phyloP scores from a whole-genome alignment of 1,140 invertebrate species.

The Sminthurides bifidus region DNA sequence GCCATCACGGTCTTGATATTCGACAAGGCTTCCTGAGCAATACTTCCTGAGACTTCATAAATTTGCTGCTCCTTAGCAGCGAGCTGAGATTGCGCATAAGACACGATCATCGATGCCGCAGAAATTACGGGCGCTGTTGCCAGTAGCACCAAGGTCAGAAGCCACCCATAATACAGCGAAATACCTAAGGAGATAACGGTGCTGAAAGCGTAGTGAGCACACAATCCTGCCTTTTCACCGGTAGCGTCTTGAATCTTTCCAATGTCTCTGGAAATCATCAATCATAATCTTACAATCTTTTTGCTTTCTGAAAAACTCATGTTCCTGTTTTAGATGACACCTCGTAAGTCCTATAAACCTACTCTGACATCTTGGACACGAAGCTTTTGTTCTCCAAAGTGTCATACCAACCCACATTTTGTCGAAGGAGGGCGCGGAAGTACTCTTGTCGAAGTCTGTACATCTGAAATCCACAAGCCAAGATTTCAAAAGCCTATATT shows the following conservation, averaged over 20 bases:
- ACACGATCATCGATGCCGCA: neutral
- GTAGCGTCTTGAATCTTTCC: slow-evolving; percentile 6
- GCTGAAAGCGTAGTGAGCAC: neutral
- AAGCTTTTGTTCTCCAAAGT: slow-evolving; percentile 44
- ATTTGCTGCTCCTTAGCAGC: slow-evolving; percentile 2
- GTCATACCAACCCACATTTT: slow-evolving; percentile 52
- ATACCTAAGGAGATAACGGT: neutral
- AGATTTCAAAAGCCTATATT: no score
- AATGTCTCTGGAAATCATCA: neutral
- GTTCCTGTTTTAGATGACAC: neutral
- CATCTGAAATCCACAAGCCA: no score
- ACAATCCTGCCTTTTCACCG: slow-evolving; percentile 6
- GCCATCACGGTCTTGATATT: slow-evolving; percentile 13
- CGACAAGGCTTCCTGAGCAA: slow-evolving; percentile 6
- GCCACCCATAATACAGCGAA: neutral
- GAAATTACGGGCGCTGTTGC: neutral
- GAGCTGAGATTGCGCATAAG: neutral
- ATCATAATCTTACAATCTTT: neutral
- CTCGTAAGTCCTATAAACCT: slow-evolving; percentile 31
- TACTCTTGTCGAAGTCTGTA: slow-evolving; percentile 41
- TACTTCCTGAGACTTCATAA: slow-evolving; percentile 1
- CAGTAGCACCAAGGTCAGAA: neutral
- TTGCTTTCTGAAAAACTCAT: neutral
- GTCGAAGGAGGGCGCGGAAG: slow-evolving; percentile 42
- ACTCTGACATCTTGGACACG: slow-evolving; percentile 46